These are phyloP conservation scores for Merops nubicus DNA, from an alignment of 2,113 vertebrate genomes.

Conservation along the genomic window DNA sequence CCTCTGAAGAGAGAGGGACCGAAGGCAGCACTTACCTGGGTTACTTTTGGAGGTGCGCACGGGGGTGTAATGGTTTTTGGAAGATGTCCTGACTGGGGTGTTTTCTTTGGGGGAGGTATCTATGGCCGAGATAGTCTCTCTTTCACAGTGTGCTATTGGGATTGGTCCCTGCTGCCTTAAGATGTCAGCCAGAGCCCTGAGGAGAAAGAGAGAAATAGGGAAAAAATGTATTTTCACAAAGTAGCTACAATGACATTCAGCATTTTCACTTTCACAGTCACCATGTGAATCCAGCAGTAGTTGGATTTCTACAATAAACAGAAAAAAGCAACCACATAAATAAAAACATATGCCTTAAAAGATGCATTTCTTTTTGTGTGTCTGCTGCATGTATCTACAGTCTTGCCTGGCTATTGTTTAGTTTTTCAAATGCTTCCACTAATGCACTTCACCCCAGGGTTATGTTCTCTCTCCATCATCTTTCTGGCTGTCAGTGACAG, in stretches of 20 bases:
- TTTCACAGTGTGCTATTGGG: conserved; percentile 97
- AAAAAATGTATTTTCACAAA: conserved; percentile 1
- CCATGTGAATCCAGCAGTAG: background rate
- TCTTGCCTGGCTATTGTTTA: background rate
- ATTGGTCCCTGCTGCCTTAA: conserved; percentile 98
- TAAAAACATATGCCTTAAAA: background rate
- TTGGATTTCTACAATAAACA: background rate
- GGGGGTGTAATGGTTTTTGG: conserved; percentile 97
- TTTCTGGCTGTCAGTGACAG: background rate
- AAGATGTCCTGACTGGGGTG: conserved; percentile 91
- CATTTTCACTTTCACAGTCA: background rate
- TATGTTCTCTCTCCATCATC: background rate
- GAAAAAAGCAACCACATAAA: background rate
- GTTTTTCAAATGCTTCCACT: background rate
- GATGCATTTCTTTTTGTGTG: background rate
- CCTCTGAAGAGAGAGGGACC: background rate
- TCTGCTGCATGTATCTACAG: background rate
- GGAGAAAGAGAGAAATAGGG: conserved; percentile 8
- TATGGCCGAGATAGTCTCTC: conserved; percentile 96
- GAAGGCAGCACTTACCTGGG: conserved; percentile 80
- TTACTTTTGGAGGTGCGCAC: conserved; percentile 92
- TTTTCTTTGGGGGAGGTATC: conserved; percentile 97
- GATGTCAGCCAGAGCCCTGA: conserved; percentile 97
- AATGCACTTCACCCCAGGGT: background rate
- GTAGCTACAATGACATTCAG: background rate